Percentiles rank a stretch among this genome's conserved stretches.
Evolutionary conservation across 2,797 vertebrate genomes (phyloP).

Genomic region (Sebastes cheni): DNA sequence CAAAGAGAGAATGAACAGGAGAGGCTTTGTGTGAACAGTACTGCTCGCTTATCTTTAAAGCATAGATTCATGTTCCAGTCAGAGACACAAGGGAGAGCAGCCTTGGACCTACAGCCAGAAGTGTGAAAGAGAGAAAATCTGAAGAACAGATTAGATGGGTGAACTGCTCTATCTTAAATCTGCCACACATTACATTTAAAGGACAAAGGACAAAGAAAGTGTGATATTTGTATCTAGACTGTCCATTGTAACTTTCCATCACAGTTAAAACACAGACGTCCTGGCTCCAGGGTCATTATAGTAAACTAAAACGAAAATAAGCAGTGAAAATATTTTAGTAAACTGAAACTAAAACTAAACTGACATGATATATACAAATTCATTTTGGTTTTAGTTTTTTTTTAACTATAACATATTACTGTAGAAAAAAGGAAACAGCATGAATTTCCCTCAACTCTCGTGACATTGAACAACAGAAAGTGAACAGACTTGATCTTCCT

Average conservation of each 20-base stretch:
- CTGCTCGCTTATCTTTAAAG: constrained; percentile 53
- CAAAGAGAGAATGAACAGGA: constrained; percentile 43
- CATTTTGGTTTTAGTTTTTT: neutral
- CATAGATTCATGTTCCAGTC: constrained; percentile 42
- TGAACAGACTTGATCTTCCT: neutral
- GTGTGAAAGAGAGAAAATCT: constrained; percentile 28
- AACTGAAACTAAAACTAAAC: neutral
- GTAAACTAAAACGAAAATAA: neutral
- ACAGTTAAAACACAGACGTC: neutral
- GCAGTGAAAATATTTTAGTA: neutral
- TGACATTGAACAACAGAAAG: neutral
- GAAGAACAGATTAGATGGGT: constrained; percentile 5
- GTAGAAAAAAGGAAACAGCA: neutral
- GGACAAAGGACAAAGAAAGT: neutral
- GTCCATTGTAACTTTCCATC: neutral
- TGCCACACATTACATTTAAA: neutral
- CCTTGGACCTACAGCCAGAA: constrained; percentile 21
- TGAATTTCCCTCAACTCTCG: neutral
- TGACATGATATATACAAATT: neutral
- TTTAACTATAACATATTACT: neutral
- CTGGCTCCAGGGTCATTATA: neutral
- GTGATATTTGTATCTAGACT: neutral
- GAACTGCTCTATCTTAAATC: neutral
- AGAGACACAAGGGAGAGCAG: constrained; percentile 29
- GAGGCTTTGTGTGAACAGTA: constrained; percentile 46